A percentile compares a stretch with the other conserved stretches of the same genome.
Conservation (phyloP, 1,140 invertebrate genomes). For the Ceratina calcarata region DNA sequence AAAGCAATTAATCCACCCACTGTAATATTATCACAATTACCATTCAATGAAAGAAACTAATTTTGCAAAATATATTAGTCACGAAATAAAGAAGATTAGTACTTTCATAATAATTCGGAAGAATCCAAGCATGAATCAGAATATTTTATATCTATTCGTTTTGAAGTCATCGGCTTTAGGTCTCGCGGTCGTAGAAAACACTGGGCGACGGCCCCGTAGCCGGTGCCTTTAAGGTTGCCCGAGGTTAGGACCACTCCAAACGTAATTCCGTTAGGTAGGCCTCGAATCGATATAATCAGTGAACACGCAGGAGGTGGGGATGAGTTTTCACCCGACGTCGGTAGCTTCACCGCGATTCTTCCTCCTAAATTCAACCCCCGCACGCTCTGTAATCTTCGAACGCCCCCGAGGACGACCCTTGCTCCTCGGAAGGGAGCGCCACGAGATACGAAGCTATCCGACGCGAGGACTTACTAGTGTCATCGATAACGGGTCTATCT, state of each 20-base stretch:
- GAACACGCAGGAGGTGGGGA: slow-evolving; percentile 48
- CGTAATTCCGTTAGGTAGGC: slow-evolving; percentile 70
- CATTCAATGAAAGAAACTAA: too few species aligned
- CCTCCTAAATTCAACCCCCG: slow-evolving; percentile 55
- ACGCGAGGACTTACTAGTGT: slow-evolving; percentile 17
- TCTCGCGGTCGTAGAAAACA: not conserved
- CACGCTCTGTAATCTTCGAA: slow-evolving; percentile 42
- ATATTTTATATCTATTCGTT: not conserved
- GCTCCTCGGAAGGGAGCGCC: slow-evolving; percentile 25
- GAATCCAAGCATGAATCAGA: not conserved
- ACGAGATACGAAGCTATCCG: slow-evolving; percentile 23
- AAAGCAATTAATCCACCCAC: too few species aligned
- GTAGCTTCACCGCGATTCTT: slow-evolving; percentile 62
- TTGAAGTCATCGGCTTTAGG: slow-evolving; percentile 1
- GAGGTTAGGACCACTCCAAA: slow-evolving; percentile 71
- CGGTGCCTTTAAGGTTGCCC: slow-evolving; percentile 69
- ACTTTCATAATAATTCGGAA: not conserved
- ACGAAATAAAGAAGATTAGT: not conserved
- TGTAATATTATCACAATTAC: too few species aligned
- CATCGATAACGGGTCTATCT: not conserved
- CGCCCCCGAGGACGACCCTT: slow-evolving; percentile 26
- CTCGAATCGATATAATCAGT: slow-evolving; percentile 73
- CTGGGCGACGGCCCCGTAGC: slow-evolving; percentile 27
- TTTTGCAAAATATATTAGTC: too few species aligned
- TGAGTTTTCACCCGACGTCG: slow-evolving; percentile 45